Conservation (phyloP, 2,888 invertebrate species). For the Melieria picta region DNA sequence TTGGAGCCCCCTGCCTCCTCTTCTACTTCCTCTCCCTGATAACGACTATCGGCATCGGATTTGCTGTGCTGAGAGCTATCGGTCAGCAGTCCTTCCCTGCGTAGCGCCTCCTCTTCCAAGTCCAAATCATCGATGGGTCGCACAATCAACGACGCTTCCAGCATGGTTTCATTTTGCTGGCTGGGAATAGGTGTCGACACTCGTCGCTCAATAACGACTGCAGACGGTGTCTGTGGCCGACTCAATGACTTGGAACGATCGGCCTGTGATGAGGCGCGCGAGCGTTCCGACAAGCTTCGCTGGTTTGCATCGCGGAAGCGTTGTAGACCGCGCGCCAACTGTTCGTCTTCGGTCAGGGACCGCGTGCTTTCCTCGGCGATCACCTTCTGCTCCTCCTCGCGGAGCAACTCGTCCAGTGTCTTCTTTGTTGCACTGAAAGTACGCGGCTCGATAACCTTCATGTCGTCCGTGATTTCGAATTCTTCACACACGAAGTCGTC, state of each 20-base stretch:
- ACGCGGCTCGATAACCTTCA: slow-evolving; percentile 63
- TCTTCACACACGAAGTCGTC: slow-evolving; percentile 79
- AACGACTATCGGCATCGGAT: slow-evolving; percentile 52
- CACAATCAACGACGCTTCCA: slow-evolving; percentile 75
- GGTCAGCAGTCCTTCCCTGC: slow-evolving; percentile 58
- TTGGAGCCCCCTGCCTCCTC: slow-evolving; percentile 27
- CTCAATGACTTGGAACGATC: slow-evolving; percentile 71
- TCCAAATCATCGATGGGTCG: slow-evolving; percentile 72
- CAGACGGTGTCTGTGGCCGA: slow-evolving; percentile 71
- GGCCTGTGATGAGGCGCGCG: slow-evolving; percentile 69
- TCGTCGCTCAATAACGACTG: slow-evolving; percentile 71
- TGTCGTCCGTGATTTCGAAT: slow-evolving; percentile 65
- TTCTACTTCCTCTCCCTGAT: slow-evolving; percentile 47
- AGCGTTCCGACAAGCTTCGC: slow-evolving; percentile 70
- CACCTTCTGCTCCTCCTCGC: slow-evolving; percentile 59
- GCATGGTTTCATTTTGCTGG: slow-evolving; percentile 69
- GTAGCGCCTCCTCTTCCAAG: slow-evolving; percentile 57
- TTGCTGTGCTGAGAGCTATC: slow-evolving; percentile 62
- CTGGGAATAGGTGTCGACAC: slow-evolving; percentile 72
- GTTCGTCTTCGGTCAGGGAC: slow-evolving; percentile 68
- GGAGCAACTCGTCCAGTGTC: slow-evolving; percentile 63
- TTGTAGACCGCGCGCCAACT: slow-evolving; percentile 67
- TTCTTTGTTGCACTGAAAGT: slow-evolving; percentile 42
- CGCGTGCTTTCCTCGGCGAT: slow-evolving; percentile 44
- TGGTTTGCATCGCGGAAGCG: slow-evolving; percentile 70